Percentiles rank a stretch among this genome's conserved stretches.
These are phyloP conservation scores for Standfussiana lucernea DNA, from an alignment of 2,888 invertebrate species.

Conservation along the genomic window DNA sequence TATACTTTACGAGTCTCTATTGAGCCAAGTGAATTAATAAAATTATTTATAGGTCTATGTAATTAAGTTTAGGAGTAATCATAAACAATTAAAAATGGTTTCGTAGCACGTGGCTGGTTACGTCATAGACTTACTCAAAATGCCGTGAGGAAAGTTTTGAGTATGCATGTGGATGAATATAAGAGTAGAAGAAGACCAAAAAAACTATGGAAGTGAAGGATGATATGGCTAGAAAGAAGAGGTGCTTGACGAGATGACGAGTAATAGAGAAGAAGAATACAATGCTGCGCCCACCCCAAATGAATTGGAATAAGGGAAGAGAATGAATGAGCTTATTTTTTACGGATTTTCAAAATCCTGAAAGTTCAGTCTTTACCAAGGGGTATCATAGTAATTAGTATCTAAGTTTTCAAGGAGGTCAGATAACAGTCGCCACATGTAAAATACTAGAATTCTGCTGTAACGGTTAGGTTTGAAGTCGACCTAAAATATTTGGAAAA, in stretches of 20 bases:
- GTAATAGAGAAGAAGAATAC: too few relatives aligned
- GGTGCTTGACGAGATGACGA: too few relatives aligned
- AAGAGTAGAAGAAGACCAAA: too few relatives aligned
- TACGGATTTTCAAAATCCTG: background rate
- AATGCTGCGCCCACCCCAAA: too few relatives aligned
- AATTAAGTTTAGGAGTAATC: slow-evolving; percentile 55
- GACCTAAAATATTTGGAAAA: background rate
- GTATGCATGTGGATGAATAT: too few relatives aligned
- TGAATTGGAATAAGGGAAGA: too few relatives aligned
- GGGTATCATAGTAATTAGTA: background rate
- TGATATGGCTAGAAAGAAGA: too few relatives aligned
- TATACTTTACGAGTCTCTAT: slow-evolving; percentile 57
- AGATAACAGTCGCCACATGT: background rate
- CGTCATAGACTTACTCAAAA: slow-evolving; percentile 37
- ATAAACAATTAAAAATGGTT: slow-evolving; percentile 47
- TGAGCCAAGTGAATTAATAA: slow-evolving; percentile 58
- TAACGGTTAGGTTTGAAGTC: background rate
- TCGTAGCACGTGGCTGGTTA: slow-evolving; percentile 28
- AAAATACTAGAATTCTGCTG: background rate
- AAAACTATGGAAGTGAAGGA: too few relatives aligned
- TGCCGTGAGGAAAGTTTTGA: too few relatives aligned
- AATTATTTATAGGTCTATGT: slow-evolving; percentile 55
- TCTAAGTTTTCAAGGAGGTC: background rate
- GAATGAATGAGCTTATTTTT: too few relatives aligned
- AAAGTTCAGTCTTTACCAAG: background rate